phyloP scores from a whole-genome alignment of 2,113 vertebrate species.

The Nesoenas mayeri region DNA sequence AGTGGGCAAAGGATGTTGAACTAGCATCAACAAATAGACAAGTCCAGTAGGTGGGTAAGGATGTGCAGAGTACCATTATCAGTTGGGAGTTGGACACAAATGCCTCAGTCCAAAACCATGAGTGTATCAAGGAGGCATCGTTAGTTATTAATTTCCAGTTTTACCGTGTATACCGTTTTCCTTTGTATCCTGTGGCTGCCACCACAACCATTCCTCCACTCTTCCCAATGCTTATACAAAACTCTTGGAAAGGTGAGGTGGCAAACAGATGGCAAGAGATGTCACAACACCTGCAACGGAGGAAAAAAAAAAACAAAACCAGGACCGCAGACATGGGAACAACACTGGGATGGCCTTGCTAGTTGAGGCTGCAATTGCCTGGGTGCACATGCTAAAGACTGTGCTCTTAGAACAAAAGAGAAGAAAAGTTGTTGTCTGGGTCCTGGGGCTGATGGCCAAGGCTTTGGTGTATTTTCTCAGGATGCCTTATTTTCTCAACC shows the following conservation, averaged over 20 bases:
- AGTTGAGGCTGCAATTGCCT: not conserved
- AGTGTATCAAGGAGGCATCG: not conserved
- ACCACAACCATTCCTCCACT: not conserved
- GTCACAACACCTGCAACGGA: rapidly evolving
- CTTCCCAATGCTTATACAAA: not conserved
- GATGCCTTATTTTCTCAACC: not conserved
- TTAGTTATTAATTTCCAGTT: not conserved
- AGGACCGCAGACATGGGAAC: not conserved
- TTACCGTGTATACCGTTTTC: not conserved
- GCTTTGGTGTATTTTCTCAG: not conserved
- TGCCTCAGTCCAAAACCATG: not conserved
- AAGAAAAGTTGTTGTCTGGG: not conserved
- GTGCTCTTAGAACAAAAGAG: not conserved
- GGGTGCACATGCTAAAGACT: not conserved
- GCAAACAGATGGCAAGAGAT: not conserved
- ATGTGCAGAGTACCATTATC: not conserved
- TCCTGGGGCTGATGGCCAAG: not conserved
- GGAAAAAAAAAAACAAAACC: not conserved
- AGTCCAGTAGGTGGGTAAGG: not conserved
- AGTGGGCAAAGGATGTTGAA: not conserved
- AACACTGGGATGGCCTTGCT: not conserved
- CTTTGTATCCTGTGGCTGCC: not conserved
- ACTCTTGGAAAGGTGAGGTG: not conserved
- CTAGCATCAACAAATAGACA: not conserved
- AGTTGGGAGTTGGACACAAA: not conserved